Percentiles rank a stretch among this genome's conserved stretches.
These are phyloP conservation scores for Drosophila littoralis DNA, from an alignment of 1,140 invertebrate species.

Conservation along the genomic window DNA sequence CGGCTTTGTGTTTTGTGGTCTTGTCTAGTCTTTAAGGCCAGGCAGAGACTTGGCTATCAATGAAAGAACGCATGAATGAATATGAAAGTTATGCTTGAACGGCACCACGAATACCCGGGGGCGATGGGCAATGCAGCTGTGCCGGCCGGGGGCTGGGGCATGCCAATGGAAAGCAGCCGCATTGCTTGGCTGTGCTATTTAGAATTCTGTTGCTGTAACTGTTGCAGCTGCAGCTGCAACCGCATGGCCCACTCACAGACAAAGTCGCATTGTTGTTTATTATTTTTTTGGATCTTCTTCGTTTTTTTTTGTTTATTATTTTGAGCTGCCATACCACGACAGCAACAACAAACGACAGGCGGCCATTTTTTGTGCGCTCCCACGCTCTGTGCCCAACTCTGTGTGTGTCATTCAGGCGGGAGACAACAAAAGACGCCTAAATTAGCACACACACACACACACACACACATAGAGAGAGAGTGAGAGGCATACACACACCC, in stretches of 20 bases:
- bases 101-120: slow-evolving; percentile 30
- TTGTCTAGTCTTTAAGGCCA: slow-evolving; percentile 9
- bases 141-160: background rate
- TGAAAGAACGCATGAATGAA: slow-evolving; percentile 44
- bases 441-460: slow-evolving; percentile 71
- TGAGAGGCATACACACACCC: slow-evolving; percentile 12
- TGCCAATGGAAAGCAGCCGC: slow-evolving; percentile 11
- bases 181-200: slow-evolving; percentile 35
- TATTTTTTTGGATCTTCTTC: slow-evolving; percentile 27
- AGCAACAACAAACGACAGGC: slow-evolving; percentile 38
- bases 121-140: slow-evolving; percentile 22
- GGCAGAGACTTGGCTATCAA: slow-evolving; percentile 31
- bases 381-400: slow-evolving; percentile 32
- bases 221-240: slow-evolving; percentile 50
- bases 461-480: slow-evolving; percentile 17
- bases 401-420: slow-evolving; percentile 54
- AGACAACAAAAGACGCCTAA: slow-evolving; percentile 70
- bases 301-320: background rate
- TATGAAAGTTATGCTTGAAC: slow-evolving; percentile 38
- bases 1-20: background rate
- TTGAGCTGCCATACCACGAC: slow-evolving; percentile 33
- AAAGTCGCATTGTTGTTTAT: slow-evolving; percentile 70
- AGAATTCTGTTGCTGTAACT: slow-evolving; percentile 39
- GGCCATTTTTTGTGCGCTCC: slow-evolving; percentile 33
- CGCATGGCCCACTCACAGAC: slow-evolving; percentile 54